Evolutionary conservation across 2,113 vertebrate genomes (phyloP), one percentile per base, ranked within the genome.

Genomic region (Raja brachyura): DNA sequence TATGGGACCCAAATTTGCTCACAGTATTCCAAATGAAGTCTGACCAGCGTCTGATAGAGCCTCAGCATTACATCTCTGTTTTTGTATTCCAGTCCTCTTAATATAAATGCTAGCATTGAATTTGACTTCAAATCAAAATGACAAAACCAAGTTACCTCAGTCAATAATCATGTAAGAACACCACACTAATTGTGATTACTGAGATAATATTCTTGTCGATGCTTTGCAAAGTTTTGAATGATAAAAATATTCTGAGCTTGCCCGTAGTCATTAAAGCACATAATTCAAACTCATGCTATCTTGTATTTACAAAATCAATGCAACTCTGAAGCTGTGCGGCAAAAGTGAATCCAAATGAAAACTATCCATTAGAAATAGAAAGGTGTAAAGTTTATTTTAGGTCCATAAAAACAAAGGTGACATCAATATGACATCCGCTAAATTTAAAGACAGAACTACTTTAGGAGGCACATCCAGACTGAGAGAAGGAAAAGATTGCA

Each of bases 91-190:
- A n/a, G n/a, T n/a, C n/a, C n/a, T n/a, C n/a, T n/a, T n/a, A n/a
- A n/a, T n/a, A n/a, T n/a, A n/a, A n/a, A n/a, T n/a, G n/a, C n/a
- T n/a, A n/a, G n/a, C n/a, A n/a, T n/a, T n/a, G n/a, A n/a, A n/a
- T n/a, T n/a, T n/a, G n/a, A n/a, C n/a, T n/a, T n/a, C n/a, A 73
- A 68, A 92, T 73, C 66, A 39, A 25, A 33, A 59, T 33, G 22
- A 39, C 88, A 90, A 90, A 66, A 73, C 56, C 31, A 90, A 39
- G 86, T n/a, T n/a, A n/a, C n/a, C n/a, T n/a, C n/a, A n/a, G n/a
- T 39, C 33, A 18, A 48, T 39, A 0, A 28, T 66, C 16, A 48
- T 22, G 56, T 0, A 33, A 66, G 88, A 6, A 33, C 73, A 33
- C 1, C 11, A 39, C n/a, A 66, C 66, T 48, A 48, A 92, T 25